These are phyloP conservation scores for Microcebus lehilahytsara DNA, from an alignment of 2,113 vertebrate genomes.

Conservation along the genomic window DNA sequence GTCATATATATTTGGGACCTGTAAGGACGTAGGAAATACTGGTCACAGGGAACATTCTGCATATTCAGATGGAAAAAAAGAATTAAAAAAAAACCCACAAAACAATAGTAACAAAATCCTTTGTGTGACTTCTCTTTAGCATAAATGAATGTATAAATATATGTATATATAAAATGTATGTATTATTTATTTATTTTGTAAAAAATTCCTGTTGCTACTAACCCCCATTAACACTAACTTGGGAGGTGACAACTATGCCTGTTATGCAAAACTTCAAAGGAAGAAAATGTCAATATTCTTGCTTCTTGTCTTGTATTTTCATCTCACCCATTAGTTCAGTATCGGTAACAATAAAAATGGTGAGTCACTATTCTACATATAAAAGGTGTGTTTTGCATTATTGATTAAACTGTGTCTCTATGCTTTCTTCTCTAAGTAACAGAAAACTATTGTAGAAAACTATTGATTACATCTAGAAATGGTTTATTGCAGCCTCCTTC, in stretches of 20 bases:
- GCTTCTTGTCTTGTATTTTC: not conserved
- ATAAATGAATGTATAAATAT: not conserved
- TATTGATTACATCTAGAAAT: conserved; percentile 57
- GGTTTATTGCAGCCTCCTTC: not conserved
- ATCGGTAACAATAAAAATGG: not conserved
- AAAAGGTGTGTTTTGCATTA: not conserved
- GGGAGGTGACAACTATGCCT: not conserved
- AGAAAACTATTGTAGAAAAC: not conserved
- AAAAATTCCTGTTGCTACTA: not conserved
- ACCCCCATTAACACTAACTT: not conserved
- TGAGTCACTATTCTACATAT: not conserved
- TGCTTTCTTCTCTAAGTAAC: conserved; percentile 34
- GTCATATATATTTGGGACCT: not conserved
- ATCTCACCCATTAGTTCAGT: not conserved
- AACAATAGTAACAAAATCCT: not conserved
- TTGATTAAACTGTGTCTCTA: not conserved
- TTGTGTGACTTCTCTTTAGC: not conserved
- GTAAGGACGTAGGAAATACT: not conserved
- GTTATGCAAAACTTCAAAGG: not conserved
- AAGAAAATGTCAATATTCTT: not conserved
- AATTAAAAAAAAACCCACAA: not conserved
- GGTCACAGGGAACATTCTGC: not conserved
- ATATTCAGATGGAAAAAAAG: not conserved
- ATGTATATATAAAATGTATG: not conserved
- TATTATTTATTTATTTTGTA: not conserved